phyloP scores from a whole-genome alignment of 2,888 invertebrate species.

The Idaea aversata region DNA sequence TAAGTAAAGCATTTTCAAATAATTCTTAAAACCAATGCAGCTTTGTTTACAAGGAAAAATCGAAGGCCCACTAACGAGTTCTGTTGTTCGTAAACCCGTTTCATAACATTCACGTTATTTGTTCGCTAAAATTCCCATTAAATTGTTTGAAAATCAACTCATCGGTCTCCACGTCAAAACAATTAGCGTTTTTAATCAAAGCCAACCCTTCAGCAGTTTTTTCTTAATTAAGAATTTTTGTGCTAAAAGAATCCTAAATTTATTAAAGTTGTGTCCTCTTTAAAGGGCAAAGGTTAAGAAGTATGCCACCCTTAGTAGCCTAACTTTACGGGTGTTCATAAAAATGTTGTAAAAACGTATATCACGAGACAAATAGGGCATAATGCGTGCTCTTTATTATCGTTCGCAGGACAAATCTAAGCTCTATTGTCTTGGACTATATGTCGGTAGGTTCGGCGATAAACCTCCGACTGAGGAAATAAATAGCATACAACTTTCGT shows the following conservation, averaged over 20 bases:
- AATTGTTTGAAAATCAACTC: slow-evolving; percentile 53
- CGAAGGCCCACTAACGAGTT: slow-evolving; percentile 51
- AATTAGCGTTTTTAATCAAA: slow-evolving; percentile 51
- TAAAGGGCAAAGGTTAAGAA: slow-evolving; percentile 34
- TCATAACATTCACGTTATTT: slow-evolving; percentile 36
- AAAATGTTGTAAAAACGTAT: slow-evolving; percentile 47
- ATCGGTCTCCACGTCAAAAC: slow-evolving; percentile 44
- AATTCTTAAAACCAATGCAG: slow-evolving; percentile 40
- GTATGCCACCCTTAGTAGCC: slow-evolving; percentile 34
- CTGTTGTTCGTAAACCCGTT: slow-evolving; percentile 32
- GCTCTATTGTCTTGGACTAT: slow-evolving; percentile 56
- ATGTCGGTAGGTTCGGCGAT: slow-evolving; percentile 57
- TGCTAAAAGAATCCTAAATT: slow-evolving; percentile 30
- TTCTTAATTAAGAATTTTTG: slow-evolving; percentile 33
- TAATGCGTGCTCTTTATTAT: slow-evolving; percentile 56
- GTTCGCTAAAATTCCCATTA: slow-evolving; percentile 35
- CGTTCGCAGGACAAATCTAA: slow-evolving; percentile 62
- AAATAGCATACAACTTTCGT: slow-evolving; percentile 73
- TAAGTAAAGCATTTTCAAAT: slow-evolving; percentile 3
- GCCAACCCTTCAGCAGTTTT: slow-evolving; percentile 39
- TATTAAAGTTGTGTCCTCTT: slow-evolving; percentile 17
- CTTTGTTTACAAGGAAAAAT: slow-evolving; percentile 55
- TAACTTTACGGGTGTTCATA: slow-evolving; percentile 46
- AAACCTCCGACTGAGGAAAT: slow-evolving; percentile 67
- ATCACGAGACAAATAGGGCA: slow-evolving; percentile 52